Base-by-base conservation (phyloP, 2,888 invertebrate species). In the Ectemnius cavifrons region DNA sequence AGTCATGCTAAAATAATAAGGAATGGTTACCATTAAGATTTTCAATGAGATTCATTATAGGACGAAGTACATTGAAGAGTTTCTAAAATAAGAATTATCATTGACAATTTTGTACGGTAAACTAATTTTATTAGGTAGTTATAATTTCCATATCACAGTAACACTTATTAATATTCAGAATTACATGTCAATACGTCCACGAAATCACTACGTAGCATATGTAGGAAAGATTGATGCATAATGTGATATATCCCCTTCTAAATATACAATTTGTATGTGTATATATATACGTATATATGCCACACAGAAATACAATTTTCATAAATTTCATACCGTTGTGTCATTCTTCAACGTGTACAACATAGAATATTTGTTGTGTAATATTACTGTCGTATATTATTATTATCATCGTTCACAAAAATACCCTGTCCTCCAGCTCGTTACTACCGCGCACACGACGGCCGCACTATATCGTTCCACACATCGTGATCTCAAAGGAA, bases 391-490 rank as follows among this genome's bases (percentile, higher is more conserved):
- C 20, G 16, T 13, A 57, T 56, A 18, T 52, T 49, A 27, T 63
- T 61, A 46, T 71, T 62, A 23, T 58, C 63, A 64, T 63, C 57
- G 63, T 57, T 28, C n/a, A 46, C 14, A 23, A 73, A 70, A 63
- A 73, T 73, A 73, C 73, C 73, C 73, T 74, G 73, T 70, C 52
- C 73, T 65, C 69, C 73, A 68, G 37, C 65, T 27, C 58, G 65
- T 68, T 65, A 69, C 69, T 47, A 60, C 63, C 60, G 47, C 28
- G n/a, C 49, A 47, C 63, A 47, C 63, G 67, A 71, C 63, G 63
- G 67, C 63, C 63, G 67, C 63, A 28, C 47, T 46, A 61, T 69
- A 61, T 69, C 16, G 63, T 73, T 23, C 52, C 8, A 72, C 58
- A 58, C 52, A 52, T 56, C 59, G 49, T n/a, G 45, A 52, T 68